Evolutionary conservation across 2,113 vertebrate genomes (phyloP).

Genomic region (Plotosus lineatus): DNA sequence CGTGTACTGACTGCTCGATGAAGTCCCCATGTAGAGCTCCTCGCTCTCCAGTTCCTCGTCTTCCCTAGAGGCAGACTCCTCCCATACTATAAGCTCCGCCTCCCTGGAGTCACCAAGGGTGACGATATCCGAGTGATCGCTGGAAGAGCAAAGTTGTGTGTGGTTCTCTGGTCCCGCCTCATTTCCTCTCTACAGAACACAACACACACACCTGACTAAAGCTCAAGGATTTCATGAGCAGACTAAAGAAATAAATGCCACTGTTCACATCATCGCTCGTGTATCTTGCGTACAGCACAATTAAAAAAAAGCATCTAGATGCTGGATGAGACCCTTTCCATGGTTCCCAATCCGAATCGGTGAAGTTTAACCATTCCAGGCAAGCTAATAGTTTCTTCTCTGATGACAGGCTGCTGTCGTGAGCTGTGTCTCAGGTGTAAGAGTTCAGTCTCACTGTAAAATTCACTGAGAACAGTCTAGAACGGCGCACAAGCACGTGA

Average conservation of each 20-base stretch:
- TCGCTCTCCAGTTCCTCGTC: constrained; percentile 59
- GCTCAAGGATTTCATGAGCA: no score
- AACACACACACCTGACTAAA: not conserved
- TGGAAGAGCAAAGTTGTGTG: constrained; percentile 76
- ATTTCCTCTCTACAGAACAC: constrained; percentile 62
- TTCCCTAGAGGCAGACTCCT: constrained; percentile 64
- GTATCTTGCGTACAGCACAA: no score
- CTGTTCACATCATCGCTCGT: not conserved
- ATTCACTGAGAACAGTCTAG: not conserved
- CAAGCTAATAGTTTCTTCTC: no score
- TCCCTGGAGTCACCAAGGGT: constrained; percentile 82
- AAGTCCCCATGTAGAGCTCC: constrained; percentile 84
- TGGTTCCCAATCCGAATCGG: no score
- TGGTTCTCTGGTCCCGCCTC: constrained; percentile 66
- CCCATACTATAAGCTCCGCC: constrained; percentile 69
- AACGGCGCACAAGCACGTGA: not conserved
- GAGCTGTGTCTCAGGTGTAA: not conserved
- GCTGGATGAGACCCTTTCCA: not conserved
- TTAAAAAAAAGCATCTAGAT: no score
- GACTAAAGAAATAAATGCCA: not conserved
- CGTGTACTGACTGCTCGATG: constrained; percentile 91
- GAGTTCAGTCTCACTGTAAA: not conserved
- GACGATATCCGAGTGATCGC: constrained; percentile 94
- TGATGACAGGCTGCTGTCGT: no score
- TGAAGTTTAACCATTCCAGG: no score